Base-by-base conservation (phyloP, 2,797 vertebrate genomes). In the Anabas testudineus region DNA sequence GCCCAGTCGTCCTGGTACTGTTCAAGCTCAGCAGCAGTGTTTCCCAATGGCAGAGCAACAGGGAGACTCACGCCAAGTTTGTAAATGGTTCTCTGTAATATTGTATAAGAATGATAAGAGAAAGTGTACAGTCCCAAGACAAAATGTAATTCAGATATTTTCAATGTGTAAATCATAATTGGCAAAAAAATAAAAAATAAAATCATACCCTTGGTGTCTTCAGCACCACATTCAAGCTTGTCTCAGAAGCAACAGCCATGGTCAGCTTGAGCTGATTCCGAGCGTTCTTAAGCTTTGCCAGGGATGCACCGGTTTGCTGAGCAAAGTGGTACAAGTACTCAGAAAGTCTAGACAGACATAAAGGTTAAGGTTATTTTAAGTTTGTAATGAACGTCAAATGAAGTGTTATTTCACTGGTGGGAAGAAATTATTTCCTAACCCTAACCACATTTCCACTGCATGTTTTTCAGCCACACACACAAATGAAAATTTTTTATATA, bases 211-310 rank as follows among this genome's bases (percentile, higher is more conserved):
- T 86, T 77, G 92, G 91, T 67, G 87, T 80, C 71, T 81, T 90
- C 64, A 92, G 13, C 49, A 88, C 39, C 49, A 94, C 1, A 58
- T 91, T 85, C 22, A 94, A 4, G 7, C 55, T 84, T 24, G 26
- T 83, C 26, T 92, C 80, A 51, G 85, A 67, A 45, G 71, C 78
- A 24, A 83, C 56, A 47, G 87, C 85, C 43, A 89, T 24, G 0
- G 91, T 90, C 53, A 95, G 3, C 60, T 67, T 92, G 36, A 94
- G 79, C 82, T 95, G 78, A n/a, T 67, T 92, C 13, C 65, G 81
- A 22, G 69, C 69, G 76, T 96, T 95, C 54, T 81, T 92, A 73
- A 0, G 3, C 15, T 86, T 90, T 78, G 68, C 80, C 66, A 71
- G 58, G 15, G 3, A 71, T 7, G 87, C 42, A 5, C 92, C 94